Evolutionary conservation across 92 coral and sea anemone species (phyloP).

Genomic region (Blastomussa wellsi): DNA sequence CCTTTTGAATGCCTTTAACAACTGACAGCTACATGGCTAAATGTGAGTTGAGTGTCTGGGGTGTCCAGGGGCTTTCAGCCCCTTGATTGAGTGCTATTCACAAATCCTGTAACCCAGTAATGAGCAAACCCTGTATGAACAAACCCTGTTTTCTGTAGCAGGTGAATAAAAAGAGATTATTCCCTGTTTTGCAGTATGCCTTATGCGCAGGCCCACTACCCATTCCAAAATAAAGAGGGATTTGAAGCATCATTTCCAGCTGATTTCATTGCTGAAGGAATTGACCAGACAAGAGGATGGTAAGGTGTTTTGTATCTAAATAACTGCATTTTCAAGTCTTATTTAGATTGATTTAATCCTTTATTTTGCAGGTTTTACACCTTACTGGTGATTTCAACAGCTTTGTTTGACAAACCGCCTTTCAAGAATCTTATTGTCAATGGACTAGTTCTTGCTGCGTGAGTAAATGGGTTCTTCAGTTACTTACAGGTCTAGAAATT

Average conservation of each 20-base stretch:
- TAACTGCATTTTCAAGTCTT: neutral
- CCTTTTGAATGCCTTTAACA: too few species aligned
- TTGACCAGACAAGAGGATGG: constrained; percentile 99
- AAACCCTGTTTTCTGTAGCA: neutral
- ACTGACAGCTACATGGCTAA: too few species aligned
- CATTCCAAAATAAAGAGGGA: constrained; percentile 84
- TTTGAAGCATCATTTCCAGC: constrained; percentile 95
- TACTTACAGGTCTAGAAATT: neutral
- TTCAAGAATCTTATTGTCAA: constrained; percentile 98
- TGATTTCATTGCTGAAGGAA: constrained; percentile 99
- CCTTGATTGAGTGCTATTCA: too few species aligned
- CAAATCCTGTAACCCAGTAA: too few species aligned
- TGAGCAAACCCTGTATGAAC: neutral
- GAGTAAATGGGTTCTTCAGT: constrained; percentile 20
- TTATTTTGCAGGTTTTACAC: constrained; percentile 86
- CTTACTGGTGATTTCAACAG: constrained; percentile 92
- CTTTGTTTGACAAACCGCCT: constrained; percentile 94
- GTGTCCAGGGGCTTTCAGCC: too few species aligned
- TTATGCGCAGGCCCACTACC: constrained; percentile 95
- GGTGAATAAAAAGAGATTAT: neutral
- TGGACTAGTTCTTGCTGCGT: constrained; percentile 98
- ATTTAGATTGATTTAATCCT: neutral
- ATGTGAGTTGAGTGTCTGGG: too few species aligned
- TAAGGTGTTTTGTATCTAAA: constrained; percentile 30
- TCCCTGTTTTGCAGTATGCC: constrained; percentile 79